Base-by-base conservation (phyloP, 2,888 invertebrate species). In the Drosophila atripex region DNA sequence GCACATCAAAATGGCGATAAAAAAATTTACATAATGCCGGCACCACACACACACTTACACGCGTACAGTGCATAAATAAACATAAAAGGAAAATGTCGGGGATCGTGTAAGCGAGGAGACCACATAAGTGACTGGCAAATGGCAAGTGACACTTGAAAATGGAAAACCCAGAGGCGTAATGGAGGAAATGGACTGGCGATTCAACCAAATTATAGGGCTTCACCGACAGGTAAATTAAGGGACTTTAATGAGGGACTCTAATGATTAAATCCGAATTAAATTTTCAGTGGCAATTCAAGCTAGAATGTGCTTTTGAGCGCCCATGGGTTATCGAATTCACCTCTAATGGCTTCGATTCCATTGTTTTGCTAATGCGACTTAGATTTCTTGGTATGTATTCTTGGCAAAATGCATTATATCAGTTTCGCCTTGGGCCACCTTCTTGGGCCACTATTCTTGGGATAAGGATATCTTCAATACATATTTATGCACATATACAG, bases 1-100 rank as follows among this genome's bases (percentile, higher is more conserved):
- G 50, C 56, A 39, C 63, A 52, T 61, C 59, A 53, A 69, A 69
- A 69, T 69, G 59, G 59, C 59, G 69, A 66, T 66, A 66, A 35
- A 66, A 30, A 65, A 66, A 56, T 66, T 56, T 66, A 50, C 66
- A 66, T 66, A 66, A 66, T 66, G 56, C 56, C 66, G 8, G 25
- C 14, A 28, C 28, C 28, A 28, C 28, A 28, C 28, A 25, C 28
- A 28, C 28, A 28, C 28, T 9, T 9, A 9, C 28, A 14, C 54
- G 9, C 45, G 25, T 8, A 38, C 11, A 51, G 28, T 14, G 54
- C n/a, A 5, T 11, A 16, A 30, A 14, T n/a, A 51, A 53, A 63
- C 63, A 52, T 61, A 18, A 56, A 66, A 66, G 49, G 14, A 28
- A 66, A 64, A 66, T 46, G 53, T 38, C 12, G 64, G 23, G 30